phyloP scores from a whole-genome alignment of 1,140 invertebrate genomes.

The Orussus abietinus region DNA sequence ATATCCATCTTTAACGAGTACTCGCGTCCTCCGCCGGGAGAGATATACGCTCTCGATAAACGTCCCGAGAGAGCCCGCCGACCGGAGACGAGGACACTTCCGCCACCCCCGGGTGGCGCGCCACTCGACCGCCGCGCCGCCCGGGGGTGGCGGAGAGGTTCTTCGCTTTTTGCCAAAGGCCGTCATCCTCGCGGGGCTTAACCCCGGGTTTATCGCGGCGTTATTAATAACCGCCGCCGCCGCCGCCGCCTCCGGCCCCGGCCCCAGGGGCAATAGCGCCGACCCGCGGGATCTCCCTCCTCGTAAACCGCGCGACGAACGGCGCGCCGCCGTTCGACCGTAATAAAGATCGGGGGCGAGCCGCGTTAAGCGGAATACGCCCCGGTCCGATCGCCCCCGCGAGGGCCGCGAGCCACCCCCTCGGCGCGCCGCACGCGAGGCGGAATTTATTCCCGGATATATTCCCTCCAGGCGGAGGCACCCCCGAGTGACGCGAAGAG shows the following conservation, averaged over 20 bases:
- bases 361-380: too few relatives aligned
- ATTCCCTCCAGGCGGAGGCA: too few relatives aligned
- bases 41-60: conserved; percentile 23
- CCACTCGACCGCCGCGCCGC: conserved; percentile 1
- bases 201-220: conserved; percentile 38
- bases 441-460: too few relatives aligned
- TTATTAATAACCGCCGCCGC: conserved; percentile 40
- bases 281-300: conserved; percentile 26
- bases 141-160: not conserved
- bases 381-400: too few relatives aligned
- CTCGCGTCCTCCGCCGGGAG: conserved; percentile 11
- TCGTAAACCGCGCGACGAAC: conserved; percentile 35
- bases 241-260: conserved; percentile 20
- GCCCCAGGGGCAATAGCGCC: conserved; percentile 29
- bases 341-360: not conserved
- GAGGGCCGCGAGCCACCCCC: too few relatives aligned
- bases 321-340: too few relatives aligned
- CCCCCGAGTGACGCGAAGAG: too few relatives aligned
- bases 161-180: conserved; percentile 27
- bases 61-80: too few relatives aligned
- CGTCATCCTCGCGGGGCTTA: conserved; percentile 32
- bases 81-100: too few relatives aligned
- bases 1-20: conserved; percentile 24
- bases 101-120: conserved; percentile 10
- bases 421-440: too few relatives aligned